phyloP scores from a whole-genome alignment of 2,797 vertebrate species.

The Acrocephalus scirpaceus region DNA sequence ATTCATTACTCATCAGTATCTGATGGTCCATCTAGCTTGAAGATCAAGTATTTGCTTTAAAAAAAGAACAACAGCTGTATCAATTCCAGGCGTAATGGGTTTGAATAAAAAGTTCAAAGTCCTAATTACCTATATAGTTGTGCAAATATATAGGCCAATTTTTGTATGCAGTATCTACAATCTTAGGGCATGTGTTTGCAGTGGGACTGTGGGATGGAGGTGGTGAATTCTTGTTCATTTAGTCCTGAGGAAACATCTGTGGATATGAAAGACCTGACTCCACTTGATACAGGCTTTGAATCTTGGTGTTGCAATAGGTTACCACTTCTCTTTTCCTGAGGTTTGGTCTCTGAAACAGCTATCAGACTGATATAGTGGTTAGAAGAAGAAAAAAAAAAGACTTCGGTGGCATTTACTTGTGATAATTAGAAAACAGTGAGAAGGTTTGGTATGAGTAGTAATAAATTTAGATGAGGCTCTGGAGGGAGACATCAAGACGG shows the following conservation, averaged over 20 bases:
- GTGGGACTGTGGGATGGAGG: not conserved
- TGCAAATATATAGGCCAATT: not conserved
- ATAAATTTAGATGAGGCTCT: not conserved
- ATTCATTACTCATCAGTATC: not conserved
- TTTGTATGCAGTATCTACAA: not conserved
- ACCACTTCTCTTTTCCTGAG: not conserved
- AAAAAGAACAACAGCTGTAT: not conserved
- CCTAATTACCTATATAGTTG: not conserved
- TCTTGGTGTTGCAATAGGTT: not conserved
- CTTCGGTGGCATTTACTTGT: not conserved
- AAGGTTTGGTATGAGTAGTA: not conserved
- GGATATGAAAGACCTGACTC: not conserved
- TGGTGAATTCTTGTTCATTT: not conserved
- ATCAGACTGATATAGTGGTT: not conserved
- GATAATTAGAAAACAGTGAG: not conserved
- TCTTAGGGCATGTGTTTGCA: not conserved
- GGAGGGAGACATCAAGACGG: not conserved
- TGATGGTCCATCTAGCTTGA: not conserved
- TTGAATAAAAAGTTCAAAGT: not conserved
- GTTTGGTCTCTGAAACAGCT: not conserved
- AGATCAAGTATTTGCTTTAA: constrained; percentile 3
- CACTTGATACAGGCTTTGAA: not conserved
- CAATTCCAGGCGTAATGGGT: not conserved
- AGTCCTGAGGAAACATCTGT: not conserved
- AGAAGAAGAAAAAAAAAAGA: not conserved